Conservation (phyloP, 1,140 invertebrate species). For the Pseudomyrmex sp. region DNA sequence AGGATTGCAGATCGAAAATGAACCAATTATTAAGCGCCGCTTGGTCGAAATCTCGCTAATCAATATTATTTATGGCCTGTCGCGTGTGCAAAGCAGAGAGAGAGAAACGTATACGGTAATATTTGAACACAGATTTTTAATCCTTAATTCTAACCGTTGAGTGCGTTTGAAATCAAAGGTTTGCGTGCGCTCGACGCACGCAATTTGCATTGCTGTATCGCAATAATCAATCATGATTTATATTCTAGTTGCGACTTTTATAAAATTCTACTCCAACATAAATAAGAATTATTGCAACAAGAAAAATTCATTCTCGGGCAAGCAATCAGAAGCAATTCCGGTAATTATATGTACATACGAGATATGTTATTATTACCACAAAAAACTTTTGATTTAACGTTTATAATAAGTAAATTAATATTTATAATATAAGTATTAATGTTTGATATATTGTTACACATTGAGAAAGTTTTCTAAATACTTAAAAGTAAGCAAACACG, state of each 20-base stretch:
- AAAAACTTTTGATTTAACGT: not conserved
- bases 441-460: too few species aligned
- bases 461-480: not conserved
- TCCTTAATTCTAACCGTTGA: constrained; percentile 19
- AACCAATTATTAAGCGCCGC: constrained; percentile 29
- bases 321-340: not conserved
- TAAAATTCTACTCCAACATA: constrained; percentile 21
- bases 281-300: not conserved
- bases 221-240: constrained; percentile 8
- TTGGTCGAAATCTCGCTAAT: constrained; percentile 15
- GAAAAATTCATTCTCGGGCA: not conserved
- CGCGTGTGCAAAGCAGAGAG: not conserved
- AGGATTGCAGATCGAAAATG: not conserved
- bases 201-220: not conserved
- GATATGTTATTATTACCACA: not conserved
- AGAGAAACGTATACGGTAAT: not conserved
- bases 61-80: not conserved
- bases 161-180: not conserved
- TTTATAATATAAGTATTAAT: too few species aligned
- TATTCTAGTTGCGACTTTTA: constrained; percentile 8
- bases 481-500: too few species aligned
- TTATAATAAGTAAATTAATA: too few species aligned
- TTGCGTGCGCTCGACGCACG: not conserved
- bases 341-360: not conserved
- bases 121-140: not conserved